Evolutionary conservation across 2,113 vertebrate species (phyloP).

Genomic region (Neogobius melanostomus): DNA sequence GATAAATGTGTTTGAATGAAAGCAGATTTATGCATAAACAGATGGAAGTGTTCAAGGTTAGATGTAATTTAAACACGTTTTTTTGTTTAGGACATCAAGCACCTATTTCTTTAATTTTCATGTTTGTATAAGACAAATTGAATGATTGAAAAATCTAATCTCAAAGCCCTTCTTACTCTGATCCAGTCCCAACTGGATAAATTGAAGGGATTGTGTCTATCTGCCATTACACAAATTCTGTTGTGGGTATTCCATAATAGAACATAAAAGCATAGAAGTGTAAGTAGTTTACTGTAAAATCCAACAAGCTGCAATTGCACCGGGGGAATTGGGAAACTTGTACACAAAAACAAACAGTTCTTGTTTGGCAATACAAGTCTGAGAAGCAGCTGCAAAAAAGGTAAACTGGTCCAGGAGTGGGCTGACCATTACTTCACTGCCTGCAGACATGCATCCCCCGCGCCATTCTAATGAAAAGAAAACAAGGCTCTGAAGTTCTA

Average conservation of each 20-base stretch:
- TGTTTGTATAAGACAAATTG: too few species aligned
- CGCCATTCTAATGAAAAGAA: constrained; percentile 7
- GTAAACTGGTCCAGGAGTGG: neutral
- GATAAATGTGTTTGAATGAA: constrained; percentile 5
- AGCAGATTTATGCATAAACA: constrained; percentile 17
- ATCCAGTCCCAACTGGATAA: too few species aligned
- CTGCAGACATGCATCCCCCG: neutral
- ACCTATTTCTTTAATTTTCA: too few species aligned
- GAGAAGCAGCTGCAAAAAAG: neutral
- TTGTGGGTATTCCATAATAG: too few species aligned
- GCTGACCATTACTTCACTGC: neutral
- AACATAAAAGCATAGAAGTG: too few species aligned
- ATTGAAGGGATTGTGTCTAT: too few species aligned
- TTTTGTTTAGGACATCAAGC: neutral
- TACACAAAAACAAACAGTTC: neutral
- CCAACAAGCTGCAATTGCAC: too few species aligned
- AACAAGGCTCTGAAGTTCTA: neutral
- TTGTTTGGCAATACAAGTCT: neutral
- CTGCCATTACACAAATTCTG: too few species aligned
- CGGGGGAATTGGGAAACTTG: neutral
- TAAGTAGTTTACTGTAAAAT: too few species aligned
- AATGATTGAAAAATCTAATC: too few species aligned
- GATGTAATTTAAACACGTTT: neutral
- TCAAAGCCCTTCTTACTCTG: too few species aligned
- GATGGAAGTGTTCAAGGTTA: constrained; percentile 12